Percentiles rank a stretch among this genome's conserved stretches.
Evolutionary conservation across 2,888 invertebrate species (phyloP).

Genomic region (Drosophila limbata): DNA sequence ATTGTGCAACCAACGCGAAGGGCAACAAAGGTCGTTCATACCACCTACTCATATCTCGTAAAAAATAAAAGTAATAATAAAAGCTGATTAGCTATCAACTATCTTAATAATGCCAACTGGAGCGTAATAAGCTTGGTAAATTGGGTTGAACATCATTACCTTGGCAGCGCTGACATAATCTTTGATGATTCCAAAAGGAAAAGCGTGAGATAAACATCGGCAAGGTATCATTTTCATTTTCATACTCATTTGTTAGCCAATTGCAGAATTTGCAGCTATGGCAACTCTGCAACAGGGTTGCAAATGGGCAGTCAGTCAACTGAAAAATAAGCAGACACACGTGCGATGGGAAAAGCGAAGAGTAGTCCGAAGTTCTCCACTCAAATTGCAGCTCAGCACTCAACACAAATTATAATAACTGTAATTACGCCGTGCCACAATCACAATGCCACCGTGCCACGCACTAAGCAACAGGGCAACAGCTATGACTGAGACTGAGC

Average conservation of each 20-base stretch:
- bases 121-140: slow-evolving; percentile 62
- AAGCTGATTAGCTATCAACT: slow-evolving; percentile 37
- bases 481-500: not conserved
- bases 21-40: slow-evolving; percentile 37
- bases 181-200: slow-evolving; percentile 30
- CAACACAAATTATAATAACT: slow-evolving; percentile 79
- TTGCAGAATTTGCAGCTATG: slow-evolving; percentile 62
- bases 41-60: not conserved
- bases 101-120: slow-evolving; percentile 40
- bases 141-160: slow-evolving; percentile 55
- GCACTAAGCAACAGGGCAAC: slow-evolving; percentile 3
- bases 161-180: slow-evolving; percentile 59
- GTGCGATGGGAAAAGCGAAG: slow-evolving; percentile 32
- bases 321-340: slow-evolving; percentile 69
- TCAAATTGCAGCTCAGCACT: slow-evolving; percentile 59
- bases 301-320: slow-evolving; percentile 45
- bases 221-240: slow-evolving; percentile 61
- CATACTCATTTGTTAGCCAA: not conserved
- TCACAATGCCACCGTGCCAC: slow-evolving; percentile 6
- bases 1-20: slow-evolving; percentile 37
- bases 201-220: slow-evolving; percentile 62
- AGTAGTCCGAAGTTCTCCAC: not conserved
- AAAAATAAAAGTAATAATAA: not conserved
- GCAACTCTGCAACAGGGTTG: slow-evolving; percentile 58
- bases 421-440: slow-evolving; percentile 58